Evolutionary conservation across 2,113 vertebrate genomes (phyloP), one percentile per base, ranked within the genome.

Genomic region (Lepisosteus oculatus): DNA sequence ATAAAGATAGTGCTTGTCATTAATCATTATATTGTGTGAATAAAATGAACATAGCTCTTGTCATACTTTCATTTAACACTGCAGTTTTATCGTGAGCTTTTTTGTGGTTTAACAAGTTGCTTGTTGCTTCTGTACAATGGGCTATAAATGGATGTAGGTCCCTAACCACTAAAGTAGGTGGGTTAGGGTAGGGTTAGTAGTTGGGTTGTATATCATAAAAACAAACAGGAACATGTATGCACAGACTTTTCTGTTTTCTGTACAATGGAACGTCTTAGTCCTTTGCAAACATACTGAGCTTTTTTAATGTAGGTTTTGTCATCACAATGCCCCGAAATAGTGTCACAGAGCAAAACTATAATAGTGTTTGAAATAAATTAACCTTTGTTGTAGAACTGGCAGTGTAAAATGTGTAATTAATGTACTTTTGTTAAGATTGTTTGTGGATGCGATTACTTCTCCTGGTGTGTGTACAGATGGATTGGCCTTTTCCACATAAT

Each of bases 201-300:
- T 29, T 29, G 29, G 29, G 29, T 29, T 29, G 29, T 29, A 29
- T 29, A 13, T 61, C 63, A 44, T 45, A 61, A 14, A 71, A 68
- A 71, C 55, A 73, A 56, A 63, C 45, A 2, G 12, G 56, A 77
- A 71, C 76, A 76, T 78, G 63, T 70, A 73, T 79, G 74, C 56
- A 43, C 74, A 77, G 75, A 77, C 77, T 80, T 64, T 72, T 54
- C 67, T 76, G 70, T 68, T 74, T 59, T 11, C 44, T 17, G 43
- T 71, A 69, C 41, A 77, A 77, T 81, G 78, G 83, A 79, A 85
- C 74, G 74, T 69, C 69, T 79, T 77, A 51, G 77, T 80, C 77
- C 74, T 71, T 68, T 68, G 86, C 85, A 81, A 85, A 84, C 80
- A 83, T 85, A 87, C 84, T 87, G 86, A 85, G 79, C 77, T 75